Base-by-base conservation (phyloP, 2,888 invertebrate species). In the Pterobdella sp. region DNA sequence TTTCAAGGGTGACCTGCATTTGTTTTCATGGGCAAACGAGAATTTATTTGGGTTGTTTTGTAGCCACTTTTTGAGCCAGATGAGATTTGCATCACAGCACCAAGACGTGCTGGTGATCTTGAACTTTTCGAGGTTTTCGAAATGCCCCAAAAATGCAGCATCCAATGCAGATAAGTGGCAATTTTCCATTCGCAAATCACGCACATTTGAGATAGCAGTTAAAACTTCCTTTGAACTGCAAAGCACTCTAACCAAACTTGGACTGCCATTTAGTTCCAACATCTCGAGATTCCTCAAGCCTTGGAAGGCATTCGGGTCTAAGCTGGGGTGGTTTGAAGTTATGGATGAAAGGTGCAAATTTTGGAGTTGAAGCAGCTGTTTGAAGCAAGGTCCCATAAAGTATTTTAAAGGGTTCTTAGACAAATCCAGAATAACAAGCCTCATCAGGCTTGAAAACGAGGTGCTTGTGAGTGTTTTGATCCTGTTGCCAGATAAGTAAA, bases 31-130 rank as follows among this genome's bases (percentile, higher is more conserved):
- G 32, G 64, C 49, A 29, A 52, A 67, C 34, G 72, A 72, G 29
- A 75, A 65, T 10, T 71, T 36, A 0, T 67, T 37, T 26, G 36
- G 35, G 14, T 73, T 52, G 10, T 26, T 72, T 60, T 56, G 67
- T 31, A 77, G 60, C 76, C 76, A 77, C 64, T 72, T 66, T 63
- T 73, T 74, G 65, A 77, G 74, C 77, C 77, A 77, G 60, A 75
- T 49, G 56, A 77, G 68, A 26, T 66, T 49, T 10, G 56, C 71
- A 56, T 77, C 77, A 37, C 77, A 77, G 72, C 76, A 75, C 77
- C 77, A 77, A 31, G 73, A 42, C 10, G 52, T 73, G 64, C 76
- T 75, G 22, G 77, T 71, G 32, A 77, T 32, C n/a, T 76, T 74
- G 18, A 77, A 37, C 42, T 72, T 64, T 32, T 60, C 34, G 7